A percentile compares a stretch with the other conserved stretches of the same genome.
Conservation (phyloP, 2,888 invertebrate species). For the Caenorhabditis sp. region DNA sequence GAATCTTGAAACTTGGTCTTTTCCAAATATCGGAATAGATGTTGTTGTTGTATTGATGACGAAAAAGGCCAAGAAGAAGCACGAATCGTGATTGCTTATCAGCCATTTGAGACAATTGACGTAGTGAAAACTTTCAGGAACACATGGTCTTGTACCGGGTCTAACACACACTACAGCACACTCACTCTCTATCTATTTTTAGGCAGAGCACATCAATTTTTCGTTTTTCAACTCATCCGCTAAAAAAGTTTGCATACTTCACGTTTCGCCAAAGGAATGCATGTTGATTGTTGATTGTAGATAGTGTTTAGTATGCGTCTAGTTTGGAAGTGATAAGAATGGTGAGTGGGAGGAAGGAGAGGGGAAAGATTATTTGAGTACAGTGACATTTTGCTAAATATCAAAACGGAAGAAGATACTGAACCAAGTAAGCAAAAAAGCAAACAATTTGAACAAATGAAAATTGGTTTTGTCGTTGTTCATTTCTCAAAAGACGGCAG, state of each 20-base stretch:
- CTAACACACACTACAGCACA: not conserved
- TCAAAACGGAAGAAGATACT: too few relatives aligned
- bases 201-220: not conserved
- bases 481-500: constrained; percentile 27
- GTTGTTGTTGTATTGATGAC: not conserved
- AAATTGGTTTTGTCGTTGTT: not conserved
- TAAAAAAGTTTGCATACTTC: not conserved
- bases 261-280: not conserved
- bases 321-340: not conserved
- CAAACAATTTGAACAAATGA: not conserved
- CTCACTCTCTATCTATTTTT: not conserved
- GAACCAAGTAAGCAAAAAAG: too few relatives aligned
- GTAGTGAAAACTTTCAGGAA: constrained; percentile 3
- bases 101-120: constrained; percentile 16
- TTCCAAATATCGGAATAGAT: not conserved
- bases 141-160: constrained; percentile 10
- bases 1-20: not conserved
- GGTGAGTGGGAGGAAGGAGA: not conserved
- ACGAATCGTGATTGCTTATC: constrained; percentile 10
- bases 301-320: not conserved
- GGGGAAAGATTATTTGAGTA: not conserved
- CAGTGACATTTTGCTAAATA: too few relatives aligned
- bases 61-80: not conserved
- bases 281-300: too few relatives aligned
- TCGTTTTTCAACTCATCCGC: not conserved